These are phyloP conservation scores for Thymelicus acteon DNA, from an alignment of 2,888 invertebrate genomes.

Conservation along the genomic window DNA sequence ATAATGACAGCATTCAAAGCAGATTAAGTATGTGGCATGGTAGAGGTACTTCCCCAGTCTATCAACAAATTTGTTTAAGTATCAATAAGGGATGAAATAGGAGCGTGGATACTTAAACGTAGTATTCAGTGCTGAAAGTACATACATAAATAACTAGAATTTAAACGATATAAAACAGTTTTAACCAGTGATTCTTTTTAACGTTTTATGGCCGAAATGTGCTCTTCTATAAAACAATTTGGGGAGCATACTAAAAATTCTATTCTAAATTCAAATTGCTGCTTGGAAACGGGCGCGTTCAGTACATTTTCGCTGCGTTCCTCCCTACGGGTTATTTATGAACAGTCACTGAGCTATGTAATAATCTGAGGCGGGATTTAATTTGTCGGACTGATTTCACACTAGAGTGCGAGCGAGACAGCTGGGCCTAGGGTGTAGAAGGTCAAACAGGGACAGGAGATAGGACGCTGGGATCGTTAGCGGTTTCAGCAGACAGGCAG, in stretches of 20 bases:
- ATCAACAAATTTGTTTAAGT: background rate
- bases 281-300: slow-evolving; percentile 51
- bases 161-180: slow-evolving; percentile 15
- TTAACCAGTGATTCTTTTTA: slow-evolving; percentile 26
- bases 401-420: slow-evolving; percentile 71
- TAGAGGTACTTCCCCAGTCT: background rate
- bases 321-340: slow-evolving; percentile 85
- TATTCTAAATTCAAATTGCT: slow-evolving; percentile 50
- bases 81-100: background rate
- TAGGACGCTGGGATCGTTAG: slow-evolving; percentile 64
- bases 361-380: slow-evolving; percentile 90
- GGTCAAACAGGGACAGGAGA: slow-evolving; percentile 49
- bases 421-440: slow-evolving; percentile 35
- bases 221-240: slow-evolving; percentile 37
- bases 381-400: slow-evolving; percentile 90
- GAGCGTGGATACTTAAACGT: background rate
- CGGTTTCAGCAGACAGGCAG: slow-evolving; percentile 64
- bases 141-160: background rate
- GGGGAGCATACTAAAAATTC: slow-evolving; percentile 39
- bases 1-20: no score
- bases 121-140: background rate
- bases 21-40: background rate
- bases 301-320: slow-evolving; percentile 57
- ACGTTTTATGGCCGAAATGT: slow-evolving; percentile 23
- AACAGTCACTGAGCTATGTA: slow-evolving; percentile 89